Percentiles rank a stretch among this genome's conserved stretches.
Evolutionary conservation across 2,888 invertebrate genomes (phyloP).

Genomic region (Drosophila mulleri): DNA sequence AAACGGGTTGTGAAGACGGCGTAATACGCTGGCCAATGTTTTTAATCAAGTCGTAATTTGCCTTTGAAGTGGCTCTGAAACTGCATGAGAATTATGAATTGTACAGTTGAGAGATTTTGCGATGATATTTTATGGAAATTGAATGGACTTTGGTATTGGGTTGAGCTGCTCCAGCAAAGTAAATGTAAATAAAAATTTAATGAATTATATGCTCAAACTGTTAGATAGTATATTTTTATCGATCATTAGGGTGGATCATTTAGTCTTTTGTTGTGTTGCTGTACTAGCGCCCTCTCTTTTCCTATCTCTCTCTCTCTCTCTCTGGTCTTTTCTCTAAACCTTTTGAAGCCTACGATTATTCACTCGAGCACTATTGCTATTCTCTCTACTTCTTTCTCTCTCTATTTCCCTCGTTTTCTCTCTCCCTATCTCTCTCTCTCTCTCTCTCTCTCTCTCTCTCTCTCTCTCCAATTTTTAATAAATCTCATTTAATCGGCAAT

Average conservation of each 20-base stretch:
- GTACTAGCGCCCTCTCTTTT: accelerated
- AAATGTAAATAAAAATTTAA: not conserved
- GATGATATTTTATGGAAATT: not conserved
- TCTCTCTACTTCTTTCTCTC: not conserved
- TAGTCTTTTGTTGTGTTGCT: not conserved
- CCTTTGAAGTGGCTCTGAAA: not conserved
- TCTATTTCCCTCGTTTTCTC: too few species aligned
- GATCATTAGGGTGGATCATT: not conserved
- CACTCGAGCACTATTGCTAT: too few species aligned
- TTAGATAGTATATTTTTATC: not conserved
- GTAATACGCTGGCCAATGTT: slow-evolving; percentile 8
- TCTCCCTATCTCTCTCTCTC: too few species aligned
- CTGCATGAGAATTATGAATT: not conserved
- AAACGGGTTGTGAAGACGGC: not conserved
- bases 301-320: not conserved
- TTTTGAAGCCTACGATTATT: not conserved
- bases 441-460: not conserved
- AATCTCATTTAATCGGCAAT: not conserved
- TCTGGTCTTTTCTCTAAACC: not conserved
- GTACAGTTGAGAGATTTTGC: not conserved
- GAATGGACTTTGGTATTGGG: not conserved
- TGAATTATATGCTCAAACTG: not conserved
- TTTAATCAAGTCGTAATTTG: not conserved
- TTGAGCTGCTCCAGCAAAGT: not conserved
- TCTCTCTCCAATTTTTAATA: not conserved